A percentile compares a stretch with the other conserved stretches of the same genome.
phyloP scores from a whole-genome alignment of 2,797 vertebrate species.

The Myotis pilosus region DNA sequence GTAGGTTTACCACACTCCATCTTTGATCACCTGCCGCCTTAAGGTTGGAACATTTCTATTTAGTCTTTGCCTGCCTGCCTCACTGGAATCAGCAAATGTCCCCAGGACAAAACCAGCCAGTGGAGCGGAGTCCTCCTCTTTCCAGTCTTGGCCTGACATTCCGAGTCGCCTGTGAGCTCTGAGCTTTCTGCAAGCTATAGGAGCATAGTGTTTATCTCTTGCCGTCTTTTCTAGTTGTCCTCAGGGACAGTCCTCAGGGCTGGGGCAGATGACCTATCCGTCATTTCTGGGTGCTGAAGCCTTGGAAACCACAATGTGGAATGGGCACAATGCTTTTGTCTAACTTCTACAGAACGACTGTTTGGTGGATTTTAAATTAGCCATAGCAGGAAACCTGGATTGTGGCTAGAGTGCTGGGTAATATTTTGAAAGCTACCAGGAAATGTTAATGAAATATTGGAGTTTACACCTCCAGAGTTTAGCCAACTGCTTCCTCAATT shows the following conservation, averaged over 20 bases:
- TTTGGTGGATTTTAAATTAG: constrained; percentile 56
- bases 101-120: not conserved
- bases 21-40: not conserved
- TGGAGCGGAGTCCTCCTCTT: not conserved
- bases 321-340: not conserved
- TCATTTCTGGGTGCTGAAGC: not conserved
- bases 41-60: not conserved
- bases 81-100: not conserved
- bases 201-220: not conserved
- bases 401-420: constrained; percentile 9
- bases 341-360: not conserved
- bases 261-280: not conserved
- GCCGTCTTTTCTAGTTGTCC: not conserved
- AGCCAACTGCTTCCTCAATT: constrained; percentile 19
- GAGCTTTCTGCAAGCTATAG: not conserved
- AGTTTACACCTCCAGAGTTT: not conserved
- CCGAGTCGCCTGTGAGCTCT: not conserved
- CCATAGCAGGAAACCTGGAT: not conserved
- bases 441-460: constrained; percentile 51
- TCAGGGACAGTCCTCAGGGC: not conserved
- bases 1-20: not conserved
- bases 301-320: constrained; percentile 13
- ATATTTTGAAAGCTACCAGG: constrained; percentile 53
- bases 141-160: not conserved
- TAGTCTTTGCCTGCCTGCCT: not conserved